Base-by-base conservation (phyloP, 2,797 vertebrate species). In the Furcifer pardalis region DNA sequence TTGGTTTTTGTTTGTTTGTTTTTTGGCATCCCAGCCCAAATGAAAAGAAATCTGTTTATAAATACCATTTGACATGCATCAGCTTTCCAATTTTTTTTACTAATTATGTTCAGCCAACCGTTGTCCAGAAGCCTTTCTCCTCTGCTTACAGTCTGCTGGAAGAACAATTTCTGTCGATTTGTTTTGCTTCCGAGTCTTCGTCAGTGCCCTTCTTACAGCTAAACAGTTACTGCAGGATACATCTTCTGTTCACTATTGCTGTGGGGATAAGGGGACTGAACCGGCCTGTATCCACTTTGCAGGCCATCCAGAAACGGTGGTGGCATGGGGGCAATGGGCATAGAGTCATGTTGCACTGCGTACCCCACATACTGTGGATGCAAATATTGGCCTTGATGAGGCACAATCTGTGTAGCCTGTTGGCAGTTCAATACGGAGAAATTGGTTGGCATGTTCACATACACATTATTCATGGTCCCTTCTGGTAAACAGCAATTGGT, bases 351-450 rank as follows among this genome's bases (percentile, higher is more conserved):
- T 83, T 94, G 96, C 80, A 97, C 89, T 0, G 98, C 95, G 0
- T 99, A 99, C 71, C 98, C 97, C 68, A 99, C 96, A 4, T 98
- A 99, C 79, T 98, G 98, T 0, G 98, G 98, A 90, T 99, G 98
- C 84, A 99, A 95, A 91, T 97, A 98, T 95, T 99, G 98, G 37
- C 97, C 98, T 93, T 99, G 98, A 91, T 99, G 98, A 0, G 98
- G 98, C 95, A 99, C 97, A 7, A 99, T 98, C 87, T 99, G 98
- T 1, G 98, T 98, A 72, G 98, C 98, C 95, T 99, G 98, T 95
- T 99, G 98, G 92, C 98, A 99, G 97, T 98, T 99, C 90, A 99
- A 97, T 86, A 99, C 97, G 0, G 98, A 99, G 96, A 99, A 99
- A 93, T 98, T 99, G 1, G 98, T 98, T 37, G 98, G 98, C 98